Percentiles rank a stretch among this genome's conserved stretches.
phyloP scores from a whole-genome alignment of 2,888 invertebrate species.

The Synanthedon vespiformis region DNA sequence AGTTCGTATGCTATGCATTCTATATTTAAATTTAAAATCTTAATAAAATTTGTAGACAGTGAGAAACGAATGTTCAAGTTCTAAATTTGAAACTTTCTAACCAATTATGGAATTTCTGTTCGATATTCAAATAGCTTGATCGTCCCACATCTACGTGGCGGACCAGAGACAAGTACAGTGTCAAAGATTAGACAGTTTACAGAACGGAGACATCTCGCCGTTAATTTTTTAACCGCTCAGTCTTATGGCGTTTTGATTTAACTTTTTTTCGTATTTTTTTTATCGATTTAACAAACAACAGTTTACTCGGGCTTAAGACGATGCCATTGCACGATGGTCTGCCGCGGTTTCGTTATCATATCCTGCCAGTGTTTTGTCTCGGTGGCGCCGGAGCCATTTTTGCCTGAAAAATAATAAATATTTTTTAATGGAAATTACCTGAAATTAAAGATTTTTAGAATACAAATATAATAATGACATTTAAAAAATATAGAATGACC shows the following conservation, averaged over 20 bases:
- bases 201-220: conserved; percentile 17
- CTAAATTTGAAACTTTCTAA: too few relatives aligned
- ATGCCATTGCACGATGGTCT: conserved; percentile 97
- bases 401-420: conserved; percentile 72
- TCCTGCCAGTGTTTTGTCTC: conserved; percentile 99
- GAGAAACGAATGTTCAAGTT: too few relatives aligned
- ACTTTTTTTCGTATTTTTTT: conserved; percentile 21
- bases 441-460: too few relatives aligned
- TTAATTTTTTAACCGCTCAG: conserved; percentile 52
- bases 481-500: too few relatives aligned
- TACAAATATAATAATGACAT: too few relatives aligned
- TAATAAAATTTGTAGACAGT: background rate
- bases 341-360: conserved; percentile 96
- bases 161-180: conserved; percentile 9
- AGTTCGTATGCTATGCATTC: too few relatives aligned
- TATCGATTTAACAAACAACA: conserved; percentile 14
- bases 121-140: too few relatives aligned
- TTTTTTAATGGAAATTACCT: too few relatives aligned
- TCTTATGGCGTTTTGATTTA: conserved; percentile 61
- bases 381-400: conserved; percentile 93
- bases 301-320: conserved; percentile 91
- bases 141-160: background rate
- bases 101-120: too few relatives aligned
- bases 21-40: too few relatives aligned
- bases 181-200: conserved; percentile 11